Evolutionary conservation across 1,140 invertebrate species (phyloP), one percentile per base, ranked within the genome.

Genomic region (Diabrotica undecimpunctata): DNA sequence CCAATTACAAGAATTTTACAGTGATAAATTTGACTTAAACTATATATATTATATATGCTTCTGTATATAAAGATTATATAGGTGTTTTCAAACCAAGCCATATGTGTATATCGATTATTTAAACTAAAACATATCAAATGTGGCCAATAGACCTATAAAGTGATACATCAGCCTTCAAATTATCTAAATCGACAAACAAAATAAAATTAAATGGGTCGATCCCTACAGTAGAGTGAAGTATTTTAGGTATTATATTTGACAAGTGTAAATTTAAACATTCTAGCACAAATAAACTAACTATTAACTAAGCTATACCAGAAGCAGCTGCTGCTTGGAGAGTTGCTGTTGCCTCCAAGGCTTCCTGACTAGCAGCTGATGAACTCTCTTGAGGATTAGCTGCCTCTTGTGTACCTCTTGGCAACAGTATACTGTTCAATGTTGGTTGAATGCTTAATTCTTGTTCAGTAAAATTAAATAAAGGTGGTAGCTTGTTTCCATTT

Each of bases 381-480:
- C 70, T 66, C 36, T 61, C 64, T 35, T 55, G 57, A 55, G 70
- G 74, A 37, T 72, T 74, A 54, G 73, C 70, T 36, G 74, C 8
- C 8, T 46, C 41, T 0, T 8, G 73, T 65, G 74, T 74, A 74
- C 89, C 86, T 70, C 88, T 85, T 68, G 91, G 91, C 79, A 92
- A 86, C 67, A 94, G 83, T 72, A 87, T 84, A 70, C 84, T 81
- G 80, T 93, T 94, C 68, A 94, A 83, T 54, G 84, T 81, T 51
- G 91, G 91, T 78, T 92, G 88, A 71, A 94, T 88, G 78, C 84
- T 85, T 72, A 94, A 81, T 81, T 95, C 90, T 77, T 94, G 89
- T 75, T 95, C 90, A 68, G 96, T 97, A 81, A 98, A 99, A 83
- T 99, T 98, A 82, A 99, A 99, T 35, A 99, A 85, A 61, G 94